Evolutionary conservation across 35 echinoderm and acorn worm species (phyloP).

Genomic region (Ptychodera flava): DNA sequence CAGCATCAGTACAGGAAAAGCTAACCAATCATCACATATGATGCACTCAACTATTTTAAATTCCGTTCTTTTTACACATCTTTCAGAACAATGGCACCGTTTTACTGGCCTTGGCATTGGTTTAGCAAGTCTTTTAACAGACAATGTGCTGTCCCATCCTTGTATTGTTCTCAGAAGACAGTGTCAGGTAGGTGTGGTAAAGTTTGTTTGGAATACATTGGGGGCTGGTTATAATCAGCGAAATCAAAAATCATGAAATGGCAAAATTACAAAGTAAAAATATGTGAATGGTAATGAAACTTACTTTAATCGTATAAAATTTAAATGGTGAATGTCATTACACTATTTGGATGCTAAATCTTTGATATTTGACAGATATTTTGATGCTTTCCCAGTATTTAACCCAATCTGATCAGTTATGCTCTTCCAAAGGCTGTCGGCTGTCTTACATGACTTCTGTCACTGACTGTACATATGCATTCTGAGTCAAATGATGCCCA

Average conservation of each 20-base stretch:
- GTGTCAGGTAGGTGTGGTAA: constrained; percentile 53
- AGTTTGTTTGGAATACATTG: neutral
- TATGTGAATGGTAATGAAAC: neutral
- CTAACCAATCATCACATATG: neutral
- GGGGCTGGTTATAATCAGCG: neutral
- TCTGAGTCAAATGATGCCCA: too few species aligned
- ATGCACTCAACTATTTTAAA: neutral
- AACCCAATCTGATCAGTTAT: too few species aligned
- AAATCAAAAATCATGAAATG: neutral
- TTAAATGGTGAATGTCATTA: neutral
- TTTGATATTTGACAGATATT: too few species aligned
- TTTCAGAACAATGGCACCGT: constrained; percentile 80
- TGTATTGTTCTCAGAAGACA: constrained; percentile 92
- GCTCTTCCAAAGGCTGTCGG: too few species aligned
- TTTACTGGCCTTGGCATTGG: constrained; percentile 93
- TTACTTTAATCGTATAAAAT: neutral
- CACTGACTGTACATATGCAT: too few species aligned
- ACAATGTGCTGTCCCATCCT: constrained; percentile 90
- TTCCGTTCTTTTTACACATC: constrained; percentile 4
- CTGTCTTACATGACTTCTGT: too few species aligned
- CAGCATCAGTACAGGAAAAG: too few species aligned
- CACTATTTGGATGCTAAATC: too few species aligned
- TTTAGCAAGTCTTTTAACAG: constrained; percentile 74
- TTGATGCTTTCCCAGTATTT: too few species aligned
- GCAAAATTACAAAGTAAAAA: neutral